Evolutionary conservation across 2,113 vertebrate genomes (phyloP), one percentile per base, ranked within the genome.

Genomic region (Nerophis ophidion): DNA sequence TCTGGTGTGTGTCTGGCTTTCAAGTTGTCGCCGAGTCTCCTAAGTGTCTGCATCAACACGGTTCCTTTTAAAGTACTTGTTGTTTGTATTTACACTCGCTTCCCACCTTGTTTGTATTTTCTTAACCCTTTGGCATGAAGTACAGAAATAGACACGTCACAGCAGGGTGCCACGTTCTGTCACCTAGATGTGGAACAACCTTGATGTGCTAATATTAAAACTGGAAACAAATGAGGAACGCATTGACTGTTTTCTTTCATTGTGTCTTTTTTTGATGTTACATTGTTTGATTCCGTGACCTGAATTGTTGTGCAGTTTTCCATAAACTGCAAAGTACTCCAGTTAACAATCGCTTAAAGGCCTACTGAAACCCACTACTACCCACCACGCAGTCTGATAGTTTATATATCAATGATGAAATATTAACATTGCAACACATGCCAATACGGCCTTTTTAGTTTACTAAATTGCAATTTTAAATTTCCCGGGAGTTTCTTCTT

Each of bases 191-290:
- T 44, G 70, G 57, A 34, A 59, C 54, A 38, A 40, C 5, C 53
- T 63, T 8, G 15, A 61, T 70, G n/a, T 16, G 38, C 17, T 71
- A 49, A 56, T 35, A 53, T 7, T 57, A 11, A 70, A 42, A 60
- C 10, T 14, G 35, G 52, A 44, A 72, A 63, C 33, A 48, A 14
- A 50, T 36, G 8, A 9, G 1, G 15, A 7, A 61, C 63, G 48
- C 13, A 45, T 65, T 14, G 44, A 36, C 10, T 1, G 35, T 61
- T 48, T 56, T 58, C 33, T 53, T 62, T 58, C 10, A 10, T 59
- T 48, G 2, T 59, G 26, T 49, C 34, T 12, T 16, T 19, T 19
- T 16, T 26, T 45, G 4, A 26, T 57, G 40, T 40, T 6, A 15
- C 4, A 0, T 40, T 46, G 49, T 60, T 58, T 56, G 47, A 63